These are phyloP conservation scores for Cheiracanthium punctorium DNA, from an alignment of 2,888 invertebrate genomes.

Conservation along the genomic window DNA sequence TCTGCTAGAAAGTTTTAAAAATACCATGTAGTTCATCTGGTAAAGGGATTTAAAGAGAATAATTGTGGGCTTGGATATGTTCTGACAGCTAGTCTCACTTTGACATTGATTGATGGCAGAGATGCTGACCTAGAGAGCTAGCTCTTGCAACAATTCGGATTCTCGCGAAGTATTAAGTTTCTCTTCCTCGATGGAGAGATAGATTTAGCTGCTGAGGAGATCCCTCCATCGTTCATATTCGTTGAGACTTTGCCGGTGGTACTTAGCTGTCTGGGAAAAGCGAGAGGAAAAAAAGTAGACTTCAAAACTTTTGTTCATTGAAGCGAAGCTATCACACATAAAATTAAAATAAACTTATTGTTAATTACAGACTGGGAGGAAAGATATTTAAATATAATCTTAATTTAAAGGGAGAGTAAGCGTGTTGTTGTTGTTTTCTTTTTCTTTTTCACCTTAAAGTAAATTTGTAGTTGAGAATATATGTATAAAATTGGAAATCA, in stretches of 20 bases:
- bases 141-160: conserved; percentile 52
- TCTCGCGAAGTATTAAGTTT: conserved; percentile 42
- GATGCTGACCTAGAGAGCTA: conserved; percentile 58
- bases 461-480: too few species aligned
- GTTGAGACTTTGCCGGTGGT: conserved; percentile 56
- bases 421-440: too few species aligned
- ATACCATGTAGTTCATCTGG: conserved; percentile 69
- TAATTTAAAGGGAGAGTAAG: too few species aligned
- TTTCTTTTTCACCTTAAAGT: too few species aligned
- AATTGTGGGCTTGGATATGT: conserved; percentile 67
- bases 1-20: conserved; percentile 69
- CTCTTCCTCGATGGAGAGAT: conserved; percentile 26
- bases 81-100: conserved; percentile 65
- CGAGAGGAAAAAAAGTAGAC: neutral
- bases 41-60: conserved; percentile 69
- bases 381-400: too few species aligned
- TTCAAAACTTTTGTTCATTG: neutral
- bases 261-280: conserved; percentile 59
- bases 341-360: neutral
- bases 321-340: neutral
- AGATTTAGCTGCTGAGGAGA: conserved; percentile 21
- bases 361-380: too few species aligned
- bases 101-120: conserved; percentile 67
- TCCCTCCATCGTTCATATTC: conserved; percentile 9
- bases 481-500: too few species aligned